Percentiles rank a stretch among this genome's conserved stretches.
phyloP scores from a whole-genome alignment of 2,113 vertebrate genomes.

The Gnathonemus echidnorhynchus region DNA sequence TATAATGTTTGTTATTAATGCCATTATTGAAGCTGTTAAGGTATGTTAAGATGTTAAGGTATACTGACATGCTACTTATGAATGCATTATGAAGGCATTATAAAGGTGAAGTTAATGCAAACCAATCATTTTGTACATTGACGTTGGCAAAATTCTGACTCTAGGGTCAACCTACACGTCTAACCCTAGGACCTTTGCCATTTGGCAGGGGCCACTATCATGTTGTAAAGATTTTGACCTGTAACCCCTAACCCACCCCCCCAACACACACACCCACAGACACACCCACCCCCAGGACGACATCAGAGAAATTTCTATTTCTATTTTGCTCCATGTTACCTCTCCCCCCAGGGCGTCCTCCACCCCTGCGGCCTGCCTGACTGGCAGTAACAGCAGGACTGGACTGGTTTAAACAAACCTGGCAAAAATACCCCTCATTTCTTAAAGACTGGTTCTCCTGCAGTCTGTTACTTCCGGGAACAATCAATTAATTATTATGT shows the following conservation, averaged over 20 bases:
- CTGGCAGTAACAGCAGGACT: not conserved
- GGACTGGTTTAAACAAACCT: not conserved
- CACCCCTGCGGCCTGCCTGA: not conserved
- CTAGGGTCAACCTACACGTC: not conserved
- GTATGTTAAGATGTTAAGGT: not conserved
- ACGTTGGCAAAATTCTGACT: not conserved
- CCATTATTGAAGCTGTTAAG: not conserved
- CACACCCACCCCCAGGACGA: not conserved
- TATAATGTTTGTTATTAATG: no score
- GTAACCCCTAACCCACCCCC: not conserved
- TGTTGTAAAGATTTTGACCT: not conserved
- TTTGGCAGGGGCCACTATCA: not conserved
- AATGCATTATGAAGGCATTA: not conserved
- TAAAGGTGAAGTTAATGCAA: not conserved
- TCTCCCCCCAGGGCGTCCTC: not conserved
- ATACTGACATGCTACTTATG: not conserved
- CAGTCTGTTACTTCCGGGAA: not conserved
- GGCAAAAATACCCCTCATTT: not conserved
- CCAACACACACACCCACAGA: no score
- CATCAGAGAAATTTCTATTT: constrained; percentile 1
- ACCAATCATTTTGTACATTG: not conserved
- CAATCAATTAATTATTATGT: not conserved
- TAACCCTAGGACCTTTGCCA: not conserved
- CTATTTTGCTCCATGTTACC: not conserved
- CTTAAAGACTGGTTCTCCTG: not conserved